Evolutionary conservation across 2,888 invertebrate genomes (phyloP).

Genomic region (Pyrochroa serraticornis): DNA sequence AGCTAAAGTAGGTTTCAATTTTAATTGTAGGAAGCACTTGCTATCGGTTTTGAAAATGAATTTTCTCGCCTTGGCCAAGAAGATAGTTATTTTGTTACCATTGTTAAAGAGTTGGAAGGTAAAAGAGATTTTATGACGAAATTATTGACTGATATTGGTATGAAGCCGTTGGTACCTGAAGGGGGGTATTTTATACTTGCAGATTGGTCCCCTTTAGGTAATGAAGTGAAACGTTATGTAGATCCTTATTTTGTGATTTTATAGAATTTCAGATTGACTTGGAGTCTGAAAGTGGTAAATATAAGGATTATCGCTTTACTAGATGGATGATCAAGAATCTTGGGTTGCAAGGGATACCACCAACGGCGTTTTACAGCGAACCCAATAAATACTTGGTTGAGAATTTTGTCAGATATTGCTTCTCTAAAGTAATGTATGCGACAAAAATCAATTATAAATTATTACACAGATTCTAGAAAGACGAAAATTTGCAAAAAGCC

Average conservation of each 20-base stretch:
- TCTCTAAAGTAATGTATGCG: constrained; percentile 75
- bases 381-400: constrained; percentile 82
- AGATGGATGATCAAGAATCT: constrained; percentile 95
- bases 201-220: constrained; percentile 82
- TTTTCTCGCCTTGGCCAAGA: constrained; percentile 69
- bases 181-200: constrained; percentile 98
- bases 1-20: too few species aligned
- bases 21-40: constrained; percentile 57
- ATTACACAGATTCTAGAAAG: constrained; percentile 65
- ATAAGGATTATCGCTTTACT: constrained; percentile 89
- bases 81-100: constrained; percentile 82
- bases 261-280: constrained; percentile 72
- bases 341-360: constrained; percentile 92
- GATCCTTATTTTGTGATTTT: constrained; percentile 38
- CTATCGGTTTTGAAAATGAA: constrained; percentile 87
- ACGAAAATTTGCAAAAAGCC: constrained; percentile 72
- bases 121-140: constrained; percentile 83
- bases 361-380: constrained; percentile 88
- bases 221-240: background rate
- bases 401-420: constrained; percentile 90
- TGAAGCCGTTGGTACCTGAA: constrained; percentile 91
- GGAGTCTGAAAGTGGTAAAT: constrained; percentile 70
- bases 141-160: constrained; percentile 77
- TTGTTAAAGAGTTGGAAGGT: constrained; percentile 74
- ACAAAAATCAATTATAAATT: background rate